Conservation (phyloP, 2,113 vertebrate species). For the Thalassoma bifasciatum region DNA sequence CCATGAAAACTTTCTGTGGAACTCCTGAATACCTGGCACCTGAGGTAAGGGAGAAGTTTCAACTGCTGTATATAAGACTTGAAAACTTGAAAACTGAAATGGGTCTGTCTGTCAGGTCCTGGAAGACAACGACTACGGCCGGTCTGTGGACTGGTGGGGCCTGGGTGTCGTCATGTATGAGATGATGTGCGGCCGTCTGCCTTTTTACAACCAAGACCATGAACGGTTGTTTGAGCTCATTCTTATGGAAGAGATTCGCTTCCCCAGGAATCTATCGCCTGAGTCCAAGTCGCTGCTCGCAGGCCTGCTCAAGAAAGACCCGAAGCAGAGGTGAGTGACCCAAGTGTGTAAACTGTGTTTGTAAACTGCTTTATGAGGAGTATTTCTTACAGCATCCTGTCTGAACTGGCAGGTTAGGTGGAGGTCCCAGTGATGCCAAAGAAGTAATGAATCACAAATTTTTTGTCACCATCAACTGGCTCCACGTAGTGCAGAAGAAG, state of each 20-base stretch:
- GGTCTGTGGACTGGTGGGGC: constrained; percentile 96
- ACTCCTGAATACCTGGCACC: constrained; percentile 95
- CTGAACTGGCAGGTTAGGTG: constrained; percentile 85
- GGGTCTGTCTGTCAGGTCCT: constrained; percentile 82
- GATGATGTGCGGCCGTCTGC: constrained; percentile 93
- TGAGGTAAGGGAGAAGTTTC: constrained; percentile 82
- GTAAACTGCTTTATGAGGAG: not conserved
- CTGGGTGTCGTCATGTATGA: constrained; percentile 95
- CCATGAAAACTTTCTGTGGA: constrained; percentile 97
- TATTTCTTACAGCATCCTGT: not conserved
- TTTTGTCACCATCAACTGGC: constrained; percentile 69
- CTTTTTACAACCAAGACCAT: constrained; percentile 95
- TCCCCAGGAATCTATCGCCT: constrained; percentile 89
- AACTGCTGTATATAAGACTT: not conserved
- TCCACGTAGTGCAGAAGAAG: constrained; percentile 36
- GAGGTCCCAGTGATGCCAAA: constrained; percentile 87
- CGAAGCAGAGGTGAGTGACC: constrained; percentile 85
- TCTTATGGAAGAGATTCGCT: constrained; percentile 95
- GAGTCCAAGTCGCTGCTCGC: constrained; percentile 89
- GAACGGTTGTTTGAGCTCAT: constrained; percentile 94
- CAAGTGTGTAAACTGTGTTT: not conserved
- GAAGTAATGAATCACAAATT: constrained; percentile 92
- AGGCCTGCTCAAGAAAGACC: constrained; percentile 91
- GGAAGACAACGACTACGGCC: constrained; percentile 94
- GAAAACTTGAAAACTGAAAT: too few relatives aligned